Evolutionary conservation across 1,140 invertebrate genomes (phyloP).

Genomic region (Littorina saxatilis): DNA sequence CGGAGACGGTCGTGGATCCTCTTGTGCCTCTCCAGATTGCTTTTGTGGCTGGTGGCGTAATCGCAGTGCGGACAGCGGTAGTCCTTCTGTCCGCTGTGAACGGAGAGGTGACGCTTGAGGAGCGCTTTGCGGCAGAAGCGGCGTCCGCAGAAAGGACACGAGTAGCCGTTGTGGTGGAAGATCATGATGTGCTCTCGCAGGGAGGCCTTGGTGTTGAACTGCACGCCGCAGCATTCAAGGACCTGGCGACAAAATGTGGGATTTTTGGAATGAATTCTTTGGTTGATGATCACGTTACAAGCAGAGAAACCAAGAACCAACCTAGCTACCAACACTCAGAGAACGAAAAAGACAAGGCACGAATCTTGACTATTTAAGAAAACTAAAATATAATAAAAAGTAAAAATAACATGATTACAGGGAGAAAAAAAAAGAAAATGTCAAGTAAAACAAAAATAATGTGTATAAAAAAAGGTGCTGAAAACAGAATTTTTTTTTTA

Average conservation of each 20-base stretch:
- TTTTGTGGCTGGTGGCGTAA: slow-evolving; percentile 78
- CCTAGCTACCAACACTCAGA: not conserved
- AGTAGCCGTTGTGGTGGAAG: slow-evolving; percentile 76
- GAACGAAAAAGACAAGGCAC: not conserved
- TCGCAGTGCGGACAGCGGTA: slow-evolving; percentile 76
- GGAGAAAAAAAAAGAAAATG: not conserved
- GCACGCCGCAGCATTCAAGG: slow-evolving; percentile 75
- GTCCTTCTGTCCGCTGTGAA: slow-evolving; percentile 76
- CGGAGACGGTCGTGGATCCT: slow-evolving; percentile 68
- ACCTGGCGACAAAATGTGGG: too few relatives aligned
- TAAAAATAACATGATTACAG: not conserved
- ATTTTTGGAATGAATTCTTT: too few relatives aligned
- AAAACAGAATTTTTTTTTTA: too few relatives aligned
- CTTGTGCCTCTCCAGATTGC: slow-evolving; percentile 77
- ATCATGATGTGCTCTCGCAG: slow-evolving; percentile 75
- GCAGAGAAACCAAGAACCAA: not conserved
- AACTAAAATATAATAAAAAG: not conserved
- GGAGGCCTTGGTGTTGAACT: slow-evolving; percentile 75
- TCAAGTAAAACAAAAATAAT: too few relatives aligned
- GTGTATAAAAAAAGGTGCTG: too few relatives aligned
- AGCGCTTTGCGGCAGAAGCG: slow-evolving; percentile 77
- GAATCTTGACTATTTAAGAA: not conserved
- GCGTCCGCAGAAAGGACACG: slow-evolving; percentile 74
- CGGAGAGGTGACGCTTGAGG: slow-evolving; percentile 76
- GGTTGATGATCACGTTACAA: too few relatives aligned